Conservation (phyloP, 2,113 vertebrate genomes). For the Gopherus flavomarginatus region DNA sequence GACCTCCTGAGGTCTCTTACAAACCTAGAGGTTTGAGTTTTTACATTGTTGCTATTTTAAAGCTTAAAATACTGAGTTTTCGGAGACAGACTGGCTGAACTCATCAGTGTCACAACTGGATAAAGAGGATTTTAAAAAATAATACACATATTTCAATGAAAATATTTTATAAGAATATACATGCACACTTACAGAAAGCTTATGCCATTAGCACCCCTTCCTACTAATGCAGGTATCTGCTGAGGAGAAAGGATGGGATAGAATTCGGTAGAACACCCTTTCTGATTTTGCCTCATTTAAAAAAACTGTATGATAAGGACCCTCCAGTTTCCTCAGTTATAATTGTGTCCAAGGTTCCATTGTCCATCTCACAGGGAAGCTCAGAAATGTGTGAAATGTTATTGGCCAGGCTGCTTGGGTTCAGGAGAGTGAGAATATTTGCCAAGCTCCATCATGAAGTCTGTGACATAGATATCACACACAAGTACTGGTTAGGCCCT, state of each 20-base stretch:
- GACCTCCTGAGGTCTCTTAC: too few species aligned
- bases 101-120: not conserved
- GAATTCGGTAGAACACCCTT: not conserved
- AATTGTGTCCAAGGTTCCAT: not conserved
- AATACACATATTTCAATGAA: not conserved
- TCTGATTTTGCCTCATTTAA: not conserved
- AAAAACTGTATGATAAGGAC: not conserved
- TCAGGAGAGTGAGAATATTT: not conserved
- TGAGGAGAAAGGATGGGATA: not conserved
- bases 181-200: not conserved
- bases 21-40: not conserved
- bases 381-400: not conserved
- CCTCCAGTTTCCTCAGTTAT: not conserved
- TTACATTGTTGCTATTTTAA: not conserved
- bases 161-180: not conserved
- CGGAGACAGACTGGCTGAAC: not conserved
- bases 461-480: not conserved
- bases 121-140: not conserved
- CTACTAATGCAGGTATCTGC: not conserved
- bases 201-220: rapidly evolving
- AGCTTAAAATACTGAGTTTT: not conserved
- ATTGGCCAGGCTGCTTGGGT: not conserved
- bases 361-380: not conserved
- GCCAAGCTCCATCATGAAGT: not conserved
- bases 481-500: not conserved